Evolutionary conservation across 2,113 vertebrate species (phyloP), one percentile per base, ranked within the genome.

Genomic region (Formicarius rufipectus): DNA sequence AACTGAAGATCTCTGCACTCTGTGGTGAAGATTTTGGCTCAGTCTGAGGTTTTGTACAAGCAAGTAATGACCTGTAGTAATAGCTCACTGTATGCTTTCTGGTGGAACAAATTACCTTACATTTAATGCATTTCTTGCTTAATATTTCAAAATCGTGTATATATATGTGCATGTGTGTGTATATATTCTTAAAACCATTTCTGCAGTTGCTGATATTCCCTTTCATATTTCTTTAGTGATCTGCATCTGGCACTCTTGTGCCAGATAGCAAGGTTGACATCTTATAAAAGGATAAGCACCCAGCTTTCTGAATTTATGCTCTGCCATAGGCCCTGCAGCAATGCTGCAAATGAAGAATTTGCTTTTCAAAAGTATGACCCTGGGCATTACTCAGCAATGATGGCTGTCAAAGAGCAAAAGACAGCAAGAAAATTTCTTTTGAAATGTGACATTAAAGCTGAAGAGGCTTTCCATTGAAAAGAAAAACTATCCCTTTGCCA

Each of bases 381-480:
- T 80, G 59, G 66, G 95, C 94, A 94, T 96, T 95, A 94, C 77
- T 95, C 89, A 96, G 94, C 93, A 90, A 58, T 75, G 94, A 87
- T 77, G 88, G 69, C 44, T 91, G 86, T 79, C 87, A 91, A 67
- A 94, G 40, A 72, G 52, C n/a, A 87, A 93, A 84, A 53, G 37
- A 60, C 60, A 64, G 56, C 20, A 73, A 73, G 62, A 89, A 80
- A 64, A 59, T 14, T 14, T 66, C 11, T 91, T 91, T 66, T 83
- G 79, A 94, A 95, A 73, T 63, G 87, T 2, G 60, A 39, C 44
- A 60, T 76, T 92, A 94, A 77, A 69, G 37, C 67, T 87, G 56
- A 68, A 68, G 62, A 81, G 14, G 49, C 45, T 84, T 91, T 84
- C 50, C 62, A 77, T 16, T 49, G 73, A n/a, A 42, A 78, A n/a